These are phyloP conservation scores for Chaetura pelagica DNA, from an alignment of 2,113 vertebrate genomes.

Conservation along the genomic window DNA sequence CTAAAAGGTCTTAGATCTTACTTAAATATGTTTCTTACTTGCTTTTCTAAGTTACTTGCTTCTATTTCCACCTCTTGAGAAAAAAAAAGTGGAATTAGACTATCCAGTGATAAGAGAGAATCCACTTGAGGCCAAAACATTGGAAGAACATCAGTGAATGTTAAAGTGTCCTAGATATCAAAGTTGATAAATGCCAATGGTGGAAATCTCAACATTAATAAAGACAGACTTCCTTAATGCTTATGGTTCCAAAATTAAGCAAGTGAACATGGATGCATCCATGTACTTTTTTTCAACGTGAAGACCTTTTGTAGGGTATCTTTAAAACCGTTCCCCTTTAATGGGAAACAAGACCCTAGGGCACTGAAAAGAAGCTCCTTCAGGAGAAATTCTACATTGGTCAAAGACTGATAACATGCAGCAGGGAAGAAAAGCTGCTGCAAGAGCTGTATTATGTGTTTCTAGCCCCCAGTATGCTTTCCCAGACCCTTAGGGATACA, in stretches of 20 bases:
- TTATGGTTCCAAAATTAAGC: not conserved
- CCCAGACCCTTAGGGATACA: conserved; percentile 3
- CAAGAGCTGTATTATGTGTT: not conserved
- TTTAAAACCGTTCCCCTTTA: too few relatives aligned
- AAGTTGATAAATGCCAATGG: not conserved
- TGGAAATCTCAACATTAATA: not conserved
- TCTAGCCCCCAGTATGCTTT: not conserved
- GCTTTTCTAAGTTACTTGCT: not conserved
- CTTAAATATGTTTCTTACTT: not conserved
- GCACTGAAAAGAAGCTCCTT: not conserved
- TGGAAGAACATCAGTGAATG: not conserved
- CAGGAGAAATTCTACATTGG: not conserved
- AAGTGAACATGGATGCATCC: not conserved
- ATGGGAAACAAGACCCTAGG: too few relatives aligned
- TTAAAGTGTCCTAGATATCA: not conserved
- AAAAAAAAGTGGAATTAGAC: not conserved
- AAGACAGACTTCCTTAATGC: not conserved
- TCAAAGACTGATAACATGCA: not conserved
- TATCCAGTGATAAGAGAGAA: not conserved
- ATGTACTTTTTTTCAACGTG: not conserved
- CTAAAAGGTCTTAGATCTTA: not conserved
- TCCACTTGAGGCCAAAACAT: rapidly evolving
- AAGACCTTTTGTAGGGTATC: too few relatives aligned
- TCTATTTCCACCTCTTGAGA: not conserved
- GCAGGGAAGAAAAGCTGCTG: not conserved